Evolutionary conservation across 2,797 vertebrate species (phyloP), one percentile per base, ranked within the genome.

Genomic region (Acestrorhynchus altus): DNA sequence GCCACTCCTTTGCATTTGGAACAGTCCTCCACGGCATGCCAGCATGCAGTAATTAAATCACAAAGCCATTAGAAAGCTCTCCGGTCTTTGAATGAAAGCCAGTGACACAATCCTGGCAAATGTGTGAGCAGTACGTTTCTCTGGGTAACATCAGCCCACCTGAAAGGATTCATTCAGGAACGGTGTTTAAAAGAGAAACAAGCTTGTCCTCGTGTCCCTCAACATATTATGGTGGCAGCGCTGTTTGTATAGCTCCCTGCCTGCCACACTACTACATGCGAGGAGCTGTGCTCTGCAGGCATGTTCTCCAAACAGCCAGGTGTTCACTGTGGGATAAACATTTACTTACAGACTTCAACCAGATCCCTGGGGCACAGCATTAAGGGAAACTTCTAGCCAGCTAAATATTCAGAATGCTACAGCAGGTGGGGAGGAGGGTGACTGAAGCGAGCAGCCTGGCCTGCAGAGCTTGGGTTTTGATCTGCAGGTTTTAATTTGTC

Each of bases 291-390:
- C 77, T 65, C 77, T 76, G 75, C 76, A 78, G 69, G 77, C 35
- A 65, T 61, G 74, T 77, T 76, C 78, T 83, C 81, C 63, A 59
- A 65, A 83, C 64, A 77, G 79, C 82, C 86, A 87, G 85, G 78
- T 88, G 86, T 87, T 86, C 82, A 72, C 83, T 77, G 81, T 80
- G 76, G 82, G 80, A 86, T 83, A 82, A 76, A 84, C 78, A 77
- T 84, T 84, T 83, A 60, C 76, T 28, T 51, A 79, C 78, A 74
- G 60, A 59, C 82, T 83, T 77, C 74, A 72, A 47, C 49, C 69
- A 80, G 86, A 83, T 86, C 82, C 84, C 76, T 51, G 24, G 49
- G 81, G 79, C 80, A 80, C 71, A 75, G 84, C 87, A 87, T 85
- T 80, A 83, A 83, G 77, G 68, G 57, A 81, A 81, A 24, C 83